phyloP scores from a whole-genome alignment of 2,113 vertebrate species.

The Philantomba maxwellii region DNA sequence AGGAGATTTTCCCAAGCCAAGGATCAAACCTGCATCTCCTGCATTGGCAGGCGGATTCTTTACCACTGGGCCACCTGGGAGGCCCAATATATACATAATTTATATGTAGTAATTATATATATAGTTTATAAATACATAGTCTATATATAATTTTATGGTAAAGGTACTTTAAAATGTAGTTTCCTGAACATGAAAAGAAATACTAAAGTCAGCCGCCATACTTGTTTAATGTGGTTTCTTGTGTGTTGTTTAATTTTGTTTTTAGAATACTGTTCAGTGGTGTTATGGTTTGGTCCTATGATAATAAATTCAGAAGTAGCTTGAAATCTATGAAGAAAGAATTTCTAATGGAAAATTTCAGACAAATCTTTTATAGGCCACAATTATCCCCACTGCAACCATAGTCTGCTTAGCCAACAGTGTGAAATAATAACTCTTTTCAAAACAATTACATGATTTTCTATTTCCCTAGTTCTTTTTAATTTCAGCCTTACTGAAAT shows the following conservation, averaged over 20 bases:
- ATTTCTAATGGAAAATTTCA: constrained; percentile 20
- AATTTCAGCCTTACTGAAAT: background rate
- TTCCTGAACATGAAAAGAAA: background rate
- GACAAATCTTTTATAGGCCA: background rate
- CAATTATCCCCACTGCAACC: background rate
- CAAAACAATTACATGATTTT: background rate
- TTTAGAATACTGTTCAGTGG: background rate
- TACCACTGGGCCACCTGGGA: background rate
- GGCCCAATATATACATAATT: background rate
- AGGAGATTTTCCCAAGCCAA: background rate
- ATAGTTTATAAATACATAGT: background rate
- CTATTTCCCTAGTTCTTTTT: background rate
- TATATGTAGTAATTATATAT: background rate
- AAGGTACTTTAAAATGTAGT: background rate
- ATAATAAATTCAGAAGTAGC: background rate
- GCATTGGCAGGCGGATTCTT: background rate
- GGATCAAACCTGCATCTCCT: background rate
- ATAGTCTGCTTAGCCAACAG: background rate
- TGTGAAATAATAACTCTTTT: constrained; percentile 36
- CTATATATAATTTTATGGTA: background rate
- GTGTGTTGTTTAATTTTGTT: background rate
- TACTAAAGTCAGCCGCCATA: background rate
- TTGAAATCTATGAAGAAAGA: background rate
- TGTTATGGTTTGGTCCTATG: background rate
- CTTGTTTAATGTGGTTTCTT: background rate